Base-by-base conservation (phyloP, 2,888 invertebrate genomes). In the Penaeus monodon region DNA sequence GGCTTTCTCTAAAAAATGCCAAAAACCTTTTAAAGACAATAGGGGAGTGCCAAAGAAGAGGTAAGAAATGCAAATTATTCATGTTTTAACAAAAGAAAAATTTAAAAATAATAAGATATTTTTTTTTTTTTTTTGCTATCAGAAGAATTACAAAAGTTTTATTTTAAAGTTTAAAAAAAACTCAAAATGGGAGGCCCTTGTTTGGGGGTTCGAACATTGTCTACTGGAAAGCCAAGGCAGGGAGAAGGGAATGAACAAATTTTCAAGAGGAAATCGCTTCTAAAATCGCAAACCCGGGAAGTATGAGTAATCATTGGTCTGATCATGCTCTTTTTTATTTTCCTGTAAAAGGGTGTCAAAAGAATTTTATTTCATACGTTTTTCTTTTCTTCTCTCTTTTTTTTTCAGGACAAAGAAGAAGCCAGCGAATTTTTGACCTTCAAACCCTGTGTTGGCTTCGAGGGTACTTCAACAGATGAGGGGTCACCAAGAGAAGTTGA, bases 181-280 rank as follows among this genome's bases (percentile, higher is more conserved):
- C 22, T 96, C 97, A 0, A 95, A 97, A 79, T 97, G 97, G 97
- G 97, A 97, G 93, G 90, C 99, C 66, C 99, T 99, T 90, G 99
- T 99, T 92, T n/a, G n/a, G 99, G 99, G 0, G 99, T 99, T 2
- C 94, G 99, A 91, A 99, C 99, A 0, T 92, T 99, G 85, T 99
- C 99, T 0, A 99, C 99, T 0, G 98, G 92, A 99, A 99, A 92
- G 99, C 99, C 0, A 98, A 98, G 92, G 97, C 98, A 22, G 98
- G 98, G 98, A 98, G 92, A 98, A 98, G 92, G 99, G 98, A 66
- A 99, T 99, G 98, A 98, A 98, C 44, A 99, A 99, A 92, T 99
- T 99, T 93, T 99, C 99, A 0, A 94, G 99, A 93, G 99, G 99
- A 90, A 99, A 99, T 93, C 94, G 99, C 88, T 99, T 98, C 92